Conservation (phyloP, 2,797 vertebrate species). For the Gymnothorax reevesii region DNA sequence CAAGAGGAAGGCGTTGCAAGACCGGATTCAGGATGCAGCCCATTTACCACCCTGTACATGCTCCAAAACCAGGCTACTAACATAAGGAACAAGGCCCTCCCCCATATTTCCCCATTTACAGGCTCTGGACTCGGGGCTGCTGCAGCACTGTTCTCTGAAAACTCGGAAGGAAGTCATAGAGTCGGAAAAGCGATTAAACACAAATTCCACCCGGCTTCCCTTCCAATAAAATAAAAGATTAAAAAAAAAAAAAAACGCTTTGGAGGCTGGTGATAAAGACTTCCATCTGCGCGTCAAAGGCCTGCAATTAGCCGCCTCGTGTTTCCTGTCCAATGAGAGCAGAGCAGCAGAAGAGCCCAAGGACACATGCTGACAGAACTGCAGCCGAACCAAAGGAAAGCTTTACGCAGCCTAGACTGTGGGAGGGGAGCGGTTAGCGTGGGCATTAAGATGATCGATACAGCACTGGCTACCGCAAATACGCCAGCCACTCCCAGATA, state of each 20-base stretch:
- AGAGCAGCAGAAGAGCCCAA: not conserved
- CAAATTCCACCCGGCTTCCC: slow-evolving; percentile 9
- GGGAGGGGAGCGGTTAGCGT: not conserved
- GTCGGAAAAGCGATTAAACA: not conserved
- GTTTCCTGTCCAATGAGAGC: not conserved
- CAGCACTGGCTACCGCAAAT: not conserved
- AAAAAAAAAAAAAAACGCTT: not conserved
- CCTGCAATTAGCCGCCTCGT: not conserved
- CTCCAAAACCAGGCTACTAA: slow-evolving; percentile 22
- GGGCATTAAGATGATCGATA: not conserved
- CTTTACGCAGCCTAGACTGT: not conserved
- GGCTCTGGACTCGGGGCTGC: slow-evolving; percentile 40
- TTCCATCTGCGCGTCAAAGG: slow-evolving; percentile 17
- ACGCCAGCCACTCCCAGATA: not conserved
- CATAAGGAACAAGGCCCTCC: slow-evolving; percentile 31
- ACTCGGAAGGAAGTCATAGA: not conserved
- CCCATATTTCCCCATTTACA: not conserved
- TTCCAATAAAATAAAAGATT: not conserved
- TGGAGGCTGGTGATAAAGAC: not conserved
- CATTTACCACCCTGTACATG: not conserved
- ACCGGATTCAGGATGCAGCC: not conserved
- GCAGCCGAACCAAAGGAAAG: not conserved
- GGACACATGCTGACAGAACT: not conserved
- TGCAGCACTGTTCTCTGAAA: slow-evolving; percentile 17
- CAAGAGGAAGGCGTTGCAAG: not conserved